A percentile compares a stretch with the other conserved stretches of the same genome.
Evolutionary conservation across 1,140 invertebrate species (phyloP).

Genomic region (Eriocheir sinensis): DNA sequence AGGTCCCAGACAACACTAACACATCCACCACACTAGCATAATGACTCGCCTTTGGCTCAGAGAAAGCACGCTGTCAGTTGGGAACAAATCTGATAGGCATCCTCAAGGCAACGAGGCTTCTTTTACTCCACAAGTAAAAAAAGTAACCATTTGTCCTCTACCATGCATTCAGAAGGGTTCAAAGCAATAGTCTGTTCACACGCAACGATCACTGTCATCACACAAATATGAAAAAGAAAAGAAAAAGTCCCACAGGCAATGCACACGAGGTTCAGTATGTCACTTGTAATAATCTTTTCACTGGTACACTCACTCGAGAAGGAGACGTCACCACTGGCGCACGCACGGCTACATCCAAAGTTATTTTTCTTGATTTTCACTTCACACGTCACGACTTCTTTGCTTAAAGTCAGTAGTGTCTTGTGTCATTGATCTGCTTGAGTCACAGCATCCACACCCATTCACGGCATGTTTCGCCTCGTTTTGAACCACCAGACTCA

Average conservation of each 20-base stretch:
- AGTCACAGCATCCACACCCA: slow-evolving; percentile 61
- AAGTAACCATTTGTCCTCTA: slow-evolving; percentile 47
- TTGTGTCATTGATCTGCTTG: not conserved
- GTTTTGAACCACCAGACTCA: slow-evolving; percentile 52
- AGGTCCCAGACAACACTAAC: slow-evolving; percentile 41
- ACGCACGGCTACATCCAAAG: slow-evolving; percentile 34
- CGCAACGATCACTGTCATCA: slow-evolving; percentile 49
- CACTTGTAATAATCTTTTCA: slow-evolving; percentile 37
- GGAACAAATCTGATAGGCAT: slow-evolving; percentile 53
- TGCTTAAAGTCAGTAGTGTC: slow-evolving; percentile 30
- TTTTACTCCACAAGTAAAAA: not conserved
- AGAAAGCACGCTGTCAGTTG: slow-evolving; percentile 70
- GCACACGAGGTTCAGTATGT: slow-evolving; percentile 51
- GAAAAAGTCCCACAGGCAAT: slow-evolving; percentile 43
- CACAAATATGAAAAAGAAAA: slow-evolving; percentile 27
- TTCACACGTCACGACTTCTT: slow-evolving; percentile 24
- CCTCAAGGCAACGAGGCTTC: not conserved
- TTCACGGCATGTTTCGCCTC: slow-evolving; percentile 50
- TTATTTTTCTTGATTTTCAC: slow-evolving; percentile 37
- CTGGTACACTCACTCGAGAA: slow-evolving; percentile 38
- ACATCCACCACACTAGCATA: slow-evolving; percentile 61
- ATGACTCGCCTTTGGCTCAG: slow-evolving; percentile 53
- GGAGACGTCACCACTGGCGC: slow-evolving; percentile 56
- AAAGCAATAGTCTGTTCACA: slow-evolving; percentile 46
- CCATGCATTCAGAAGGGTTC: slow-evolving; percentile 52